phyloP scores from a whole-genome alignment of 2,113 vertebrate species.

The Sarotherodon lohbergeri region DNA sequence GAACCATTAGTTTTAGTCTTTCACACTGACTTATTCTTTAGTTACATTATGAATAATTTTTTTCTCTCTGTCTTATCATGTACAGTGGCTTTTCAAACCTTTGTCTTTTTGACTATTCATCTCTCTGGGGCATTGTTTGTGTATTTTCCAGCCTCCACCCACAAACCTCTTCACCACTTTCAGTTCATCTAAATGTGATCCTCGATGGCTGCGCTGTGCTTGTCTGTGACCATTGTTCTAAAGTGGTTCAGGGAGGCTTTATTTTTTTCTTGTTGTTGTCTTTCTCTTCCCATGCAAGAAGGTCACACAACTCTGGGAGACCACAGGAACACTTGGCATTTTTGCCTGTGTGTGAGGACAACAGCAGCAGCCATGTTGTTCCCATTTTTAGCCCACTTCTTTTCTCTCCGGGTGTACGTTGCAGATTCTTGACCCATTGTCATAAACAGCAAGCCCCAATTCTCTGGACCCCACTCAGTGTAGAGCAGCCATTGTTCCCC shows the following conservation, averaged over 20 bases:
- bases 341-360: neutral
- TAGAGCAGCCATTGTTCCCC: constrained; percentile 37
- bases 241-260: neutral
- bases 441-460: neutral
- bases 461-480: constrained; percentile 10
- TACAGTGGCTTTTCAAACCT: neutral
- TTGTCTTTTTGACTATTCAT: neutral
- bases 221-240: neutral
- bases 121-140: neutral
- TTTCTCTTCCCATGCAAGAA: neutral
- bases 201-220: neutral
- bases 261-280: neutral
- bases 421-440: constrained; percentile 15
- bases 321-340: neutral
- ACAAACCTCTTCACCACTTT: neutral
- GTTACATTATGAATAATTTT: constrained; percentile 5
- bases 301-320: neutral
- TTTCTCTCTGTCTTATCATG: neutral
- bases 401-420: constrained; percentile 9
- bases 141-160: neutral
- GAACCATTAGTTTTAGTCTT: neutral
- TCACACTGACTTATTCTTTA: neutral
- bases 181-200: neutral
- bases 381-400: neutral
- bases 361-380: neutral